phyloP scores from a whole-genome alignment of 2,888 invertebrate species.

The Perithous albicinctus region DNA sequence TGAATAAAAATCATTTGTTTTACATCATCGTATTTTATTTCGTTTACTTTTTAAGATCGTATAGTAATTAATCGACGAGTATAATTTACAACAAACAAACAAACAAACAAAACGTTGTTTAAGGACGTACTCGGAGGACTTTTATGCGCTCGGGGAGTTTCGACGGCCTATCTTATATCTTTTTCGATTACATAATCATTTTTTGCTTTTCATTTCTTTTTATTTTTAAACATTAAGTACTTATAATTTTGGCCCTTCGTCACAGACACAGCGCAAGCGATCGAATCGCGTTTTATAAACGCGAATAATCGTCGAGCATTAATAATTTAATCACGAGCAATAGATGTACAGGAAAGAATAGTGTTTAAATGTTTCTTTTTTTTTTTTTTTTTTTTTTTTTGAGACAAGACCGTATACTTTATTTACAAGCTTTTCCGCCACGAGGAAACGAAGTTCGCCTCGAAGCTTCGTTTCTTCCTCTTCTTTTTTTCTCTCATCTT shows the following conservation, averaged over 20 bases:
- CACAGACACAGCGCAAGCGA: slow-evolving; percentile 42
- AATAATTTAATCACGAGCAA: slow-evolving; percentile 65
- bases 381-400: slow-evolving; percentile 5
- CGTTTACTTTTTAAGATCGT: slow-evolving; percentile 29
- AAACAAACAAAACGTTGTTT: slow-evolving; percentile 4
- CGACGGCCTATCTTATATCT: slow-evolving; percentile 27
- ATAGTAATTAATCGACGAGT: slow-evolving; percentile 44
- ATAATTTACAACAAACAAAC: slow-evolving; percentile 59
- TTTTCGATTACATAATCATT: slow-evolving; percentile 18
- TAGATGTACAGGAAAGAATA: slow-evolving; percentile 28
- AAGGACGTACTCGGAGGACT: slow-evolving; percentile 36
- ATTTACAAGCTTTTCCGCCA: slow-evolving; percentile 60
- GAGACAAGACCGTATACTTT: slow-evolving; percentile 49
- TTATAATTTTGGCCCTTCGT: slow-evolving; percentile 48
- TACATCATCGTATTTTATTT: slow-evolving; percentile 32
- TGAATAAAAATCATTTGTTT: slow-evolving; percentile 36
- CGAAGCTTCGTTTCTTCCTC: slow-evolving; percentile 12
- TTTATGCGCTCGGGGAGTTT: slow-evolving; percentile 6
- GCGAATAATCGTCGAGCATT: slow-evolving; percentile 52
- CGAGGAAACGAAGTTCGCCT: slow-evolving; percentile 32
- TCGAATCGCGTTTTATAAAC: slow-evolving; percentile 21
- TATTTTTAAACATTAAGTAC: slow-evolving; percentile 32
- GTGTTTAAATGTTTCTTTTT: too few relatives aligned
- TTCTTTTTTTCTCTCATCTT: slow-evolving; percentile 29
- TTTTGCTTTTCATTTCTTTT: too few relatives aligned